Conservation (phyloP, 64 coral and sea anemone species). For the Actinia tenebrosa region DNA sequence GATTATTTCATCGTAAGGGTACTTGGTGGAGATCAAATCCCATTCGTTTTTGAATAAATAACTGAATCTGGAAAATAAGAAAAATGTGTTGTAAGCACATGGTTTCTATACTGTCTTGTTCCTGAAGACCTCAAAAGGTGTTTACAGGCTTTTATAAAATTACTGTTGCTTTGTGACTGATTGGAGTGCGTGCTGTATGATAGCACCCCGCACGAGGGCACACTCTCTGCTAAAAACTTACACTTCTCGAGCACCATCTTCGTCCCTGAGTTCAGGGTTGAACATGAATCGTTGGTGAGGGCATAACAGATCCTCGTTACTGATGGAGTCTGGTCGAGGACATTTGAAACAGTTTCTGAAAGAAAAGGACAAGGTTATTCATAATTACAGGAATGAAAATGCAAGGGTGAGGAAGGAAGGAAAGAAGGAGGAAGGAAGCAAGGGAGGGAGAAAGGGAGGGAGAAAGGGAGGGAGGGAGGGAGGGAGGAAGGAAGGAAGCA, state of each 20-base stretch:
- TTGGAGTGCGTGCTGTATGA: no score
- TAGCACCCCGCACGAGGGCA: no score
- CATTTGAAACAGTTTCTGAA: slow-evolving; percentile 1
- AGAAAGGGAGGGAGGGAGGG: no score
- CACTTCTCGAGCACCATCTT: slow-evolving; percentile 52
- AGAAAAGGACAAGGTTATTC: not conserved
- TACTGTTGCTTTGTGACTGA: no score
- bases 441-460: no score
- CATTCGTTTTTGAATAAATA: slow-evolving; percentile 73
- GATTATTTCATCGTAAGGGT: slow-evolving; percentile 60
- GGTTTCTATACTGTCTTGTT: no score
- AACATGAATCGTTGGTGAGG: slow-evolving; percentile 58
- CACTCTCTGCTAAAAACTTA: slow-evolving; percentile 14
- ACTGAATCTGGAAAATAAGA: slow-evolving; percentile 37
- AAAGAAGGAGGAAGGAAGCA: no score
- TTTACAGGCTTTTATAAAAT: not conserved
- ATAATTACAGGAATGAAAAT: no score
- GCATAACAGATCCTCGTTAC: slow-evolving; percentile 44
- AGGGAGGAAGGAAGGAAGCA: no score
- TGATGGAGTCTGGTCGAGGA: slow-evolving; percentile 36
- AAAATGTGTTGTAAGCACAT: no score
- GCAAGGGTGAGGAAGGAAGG: no score
- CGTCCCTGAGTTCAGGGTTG: slow-evolving; percentile 40
- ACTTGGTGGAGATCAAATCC: slow-evolving; percentile 44
- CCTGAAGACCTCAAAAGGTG: no score